Evolutionary conservation across 2,797 vertebrate genomes (phyloP).

Genomic region (Notolepis coatsorum): DNA sequence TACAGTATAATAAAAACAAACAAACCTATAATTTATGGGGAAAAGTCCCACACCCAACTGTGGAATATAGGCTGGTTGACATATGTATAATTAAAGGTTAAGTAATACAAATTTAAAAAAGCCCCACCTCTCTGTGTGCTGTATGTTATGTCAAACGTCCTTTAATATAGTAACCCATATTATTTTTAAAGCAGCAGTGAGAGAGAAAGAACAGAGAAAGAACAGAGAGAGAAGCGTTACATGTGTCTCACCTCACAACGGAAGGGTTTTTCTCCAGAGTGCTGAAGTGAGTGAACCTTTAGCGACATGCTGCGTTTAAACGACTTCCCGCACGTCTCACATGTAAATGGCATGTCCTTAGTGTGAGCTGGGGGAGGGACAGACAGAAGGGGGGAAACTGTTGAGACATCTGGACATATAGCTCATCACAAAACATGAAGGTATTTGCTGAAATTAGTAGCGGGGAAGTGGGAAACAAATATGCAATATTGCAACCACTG

Average conservation of each 20-base stretch:
- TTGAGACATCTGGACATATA: neutral
- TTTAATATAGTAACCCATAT: slow-evolving; percentile 33
- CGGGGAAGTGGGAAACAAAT: no score
- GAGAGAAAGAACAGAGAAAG: slow-evolving; percentile 3
- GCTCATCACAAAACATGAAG: no score
- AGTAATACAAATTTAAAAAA: neutral
- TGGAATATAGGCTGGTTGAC: slow-evolving; percentile 21
- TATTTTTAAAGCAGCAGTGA: slow-evolving; percentile 39
- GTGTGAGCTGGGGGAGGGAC: slow-evolving; percentile 87
- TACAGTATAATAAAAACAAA: neutral
- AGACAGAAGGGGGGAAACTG: neutral
- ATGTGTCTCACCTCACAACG: slow-evolving; percentile 91
- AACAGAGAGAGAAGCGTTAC: neutral
- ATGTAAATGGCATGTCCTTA: slow-evolving; percentile 99
- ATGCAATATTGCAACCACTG: no score
- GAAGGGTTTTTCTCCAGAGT: slow-evolving; percentile 98
- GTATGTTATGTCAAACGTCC: neutral
- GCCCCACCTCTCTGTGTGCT: neutral
- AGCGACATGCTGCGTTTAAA: slow-evolving; percentile 99
- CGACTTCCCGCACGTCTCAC: slow-evolving; percentile 98
- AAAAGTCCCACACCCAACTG: neutral
- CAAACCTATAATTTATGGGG: neutral
- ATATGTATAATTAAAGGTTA: neutral
- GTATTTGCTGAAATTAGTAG: no score
- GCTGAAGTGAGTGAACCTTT: slow-evolving; percentile 97